These are phyloP conservation scores for Oscheius sp. DNA, from an alignment of 2,888 invertebrate species.

Conservation along the genomic window DNA sequence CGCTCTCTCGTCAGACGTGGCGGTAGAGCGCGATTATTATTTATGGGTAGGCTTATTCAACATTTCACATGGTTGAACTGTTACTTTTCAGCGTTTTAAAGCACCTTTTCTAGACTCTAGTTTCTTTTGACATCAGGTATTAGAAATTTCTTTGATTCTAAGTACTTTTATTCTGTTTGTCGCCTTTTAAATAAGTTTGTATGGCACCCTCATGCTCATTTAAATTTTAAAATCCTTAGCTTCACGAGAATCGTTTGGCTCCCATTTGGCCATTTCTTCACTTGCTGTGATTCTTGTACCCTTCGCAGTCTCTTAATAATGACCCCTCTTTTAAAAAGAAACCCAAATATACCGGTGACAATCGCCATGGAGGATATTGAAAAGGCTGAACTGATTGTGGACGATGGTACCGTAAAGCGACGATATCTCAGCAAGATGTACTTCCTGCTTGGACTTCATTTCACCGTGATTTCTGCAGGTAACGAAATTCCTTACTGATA, in stretches of 20 bases:
- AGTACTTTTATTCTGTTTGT: too few species aligned
- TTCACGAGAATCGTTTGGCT: neutral
- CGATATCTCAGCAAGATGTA: conserved; percentile 8
- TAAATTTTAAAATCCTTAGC: neutral
- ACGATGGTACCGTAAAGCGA: neutral
- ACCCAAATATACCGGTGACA: too few species aligned
- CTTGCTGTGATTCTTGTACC: neutral
- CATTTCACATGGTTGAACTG: neutral
- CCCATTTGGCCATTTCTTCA: neutral
- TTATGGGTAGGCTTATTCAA: conserved; percentile 14
- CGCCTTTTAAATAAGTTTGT: neutral
- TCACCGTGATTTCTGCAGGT: conserved; percentile 20
- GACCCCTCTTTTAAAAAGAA: too few species aligned
- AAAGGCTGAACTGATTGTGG: neutral
- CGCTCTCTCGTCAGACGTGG: conserved; percentile 17
- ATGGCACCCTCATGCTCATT: neutral
- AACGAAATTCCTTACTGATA: neutral
- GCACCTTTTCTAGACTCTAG: neutral
- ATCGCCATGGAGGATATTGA: neutral
- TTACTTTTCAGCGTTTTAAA: neutral
- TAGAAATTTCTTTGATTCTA: too few species aligned
- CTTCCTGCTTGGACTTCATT: conserved; percentile 24
- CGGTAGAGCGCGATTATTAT: conserved; percentile 19
- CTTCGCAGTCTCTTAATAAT: too few species aligned
- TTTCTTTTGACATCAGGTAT: neutral